Evolutionary conservation across 2,113 vertebrate species (phyloP).

Genomic region (Rhadina sibilatrix): DNA sequence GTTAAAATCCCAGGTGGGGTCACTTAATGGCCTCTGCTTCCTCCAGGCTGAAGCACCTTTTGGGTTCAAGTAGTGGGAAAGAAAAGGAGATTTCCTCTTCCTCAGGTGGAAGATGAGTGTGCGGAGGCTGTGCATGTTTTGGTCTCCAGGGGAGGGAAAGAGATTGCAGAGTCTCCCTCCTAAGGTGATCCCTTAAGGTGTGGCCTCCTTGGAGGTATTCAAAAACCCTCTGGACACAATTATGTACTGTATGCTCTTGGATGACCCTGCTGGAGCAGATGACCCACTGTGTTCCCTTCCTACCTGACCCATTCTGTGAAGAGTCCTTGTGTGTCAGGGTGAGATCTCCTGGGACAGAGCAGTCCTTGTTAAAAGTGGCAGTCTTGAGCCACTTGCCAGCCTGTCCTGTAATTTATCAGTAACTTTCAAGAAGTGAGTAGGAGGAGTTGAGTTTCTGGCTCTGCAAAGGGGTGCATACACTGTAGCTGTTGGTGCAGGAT

Average conservation of each 20-base stretch:
- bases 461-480: accelerated
- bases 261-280: neutral
- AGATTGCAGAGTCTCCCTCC: neutral
- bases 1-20: neutral
- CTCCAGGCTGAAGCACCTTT: neutral
- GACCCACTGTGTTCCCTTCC: neutral
- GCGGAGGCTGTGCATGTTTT: neutral
- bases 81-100: neutral
- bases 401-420: accelerated
- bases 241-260: neutral
- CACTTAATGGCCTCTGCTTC: neutral
- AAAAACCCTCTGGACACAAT: neutral
- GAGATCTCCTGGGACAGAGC: neutral
- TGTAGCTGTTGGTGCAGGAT: neutral
- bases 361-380: neutral
- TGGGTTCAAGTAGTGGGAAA: neutral
- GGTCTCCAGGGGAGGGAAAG: neutral
- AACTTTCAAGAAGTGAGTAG: neutral
- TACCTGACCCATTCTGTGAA: neutral
- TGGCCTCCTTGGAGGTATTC: too few relatives aligned
- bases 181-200: too few relatives aligned
- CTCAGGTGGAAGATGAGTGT: neutral
- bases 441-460: neutral
- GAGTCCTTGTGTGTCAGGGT: neutral
- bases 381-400: neutral